Conservation (phyloP, 2,888 invertebrate species). For the Scrobipalpa atriplicella region DNA sequence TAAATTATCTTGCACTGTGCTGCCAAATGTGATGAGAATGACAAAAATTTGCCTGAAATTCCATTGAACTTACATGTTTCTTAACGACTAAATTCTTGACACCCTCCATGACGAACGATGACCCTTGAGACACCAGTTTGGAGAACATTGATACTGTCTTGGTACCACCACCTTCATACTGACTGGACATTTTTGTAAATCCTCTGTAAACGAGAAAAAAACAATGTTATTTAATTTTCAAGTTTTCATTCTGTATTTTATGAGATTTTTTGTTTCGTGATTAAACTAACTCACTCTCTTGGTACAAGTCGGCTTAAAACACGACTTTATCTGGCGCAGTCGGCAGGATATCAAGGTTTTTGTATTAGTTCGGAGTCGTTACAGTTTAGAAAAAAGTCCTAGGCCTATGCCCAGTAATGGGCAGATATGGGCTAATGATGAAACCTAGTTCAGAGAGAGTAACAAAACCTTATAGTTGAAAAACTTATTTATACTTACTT, state of each 20-base stretch:
- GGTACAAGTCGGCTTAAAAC: no score
- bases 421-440: no score
- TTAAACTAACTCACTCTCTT: no score
- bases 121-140: constrained; percentile 97
- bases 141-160: constrained; percentile 99
- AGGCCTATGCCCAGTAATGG: no score
- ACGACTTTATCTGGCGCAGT: no score
- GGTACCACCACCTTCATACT: constrained; percentile 96
- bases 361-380: no score
- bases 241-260: neutral
- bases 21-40: no score
- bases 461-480: neutral
- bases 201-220: constrained; percentile 73
- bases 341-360: no score
- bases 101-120: constrained; percentile 99
- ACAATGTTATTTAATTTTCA: neutral
- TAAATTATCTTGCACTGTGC: no score
- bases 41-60: neutral
- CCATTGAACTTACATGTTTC: constrained; percentile 92
- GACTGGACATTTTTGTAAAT: constrained; percentile 90
- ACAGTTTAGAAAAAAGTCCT: no score
- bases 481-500: constrained; percentile 85
- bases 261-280: neutral
- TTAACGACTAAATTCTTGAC: constrained; percentile 99
- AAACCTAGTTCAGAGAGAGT: no score